phyloP scores from a whole-genome alignment of 1,140 invertebrate genomes.

The Ceratosolen solmsi region DNA sequence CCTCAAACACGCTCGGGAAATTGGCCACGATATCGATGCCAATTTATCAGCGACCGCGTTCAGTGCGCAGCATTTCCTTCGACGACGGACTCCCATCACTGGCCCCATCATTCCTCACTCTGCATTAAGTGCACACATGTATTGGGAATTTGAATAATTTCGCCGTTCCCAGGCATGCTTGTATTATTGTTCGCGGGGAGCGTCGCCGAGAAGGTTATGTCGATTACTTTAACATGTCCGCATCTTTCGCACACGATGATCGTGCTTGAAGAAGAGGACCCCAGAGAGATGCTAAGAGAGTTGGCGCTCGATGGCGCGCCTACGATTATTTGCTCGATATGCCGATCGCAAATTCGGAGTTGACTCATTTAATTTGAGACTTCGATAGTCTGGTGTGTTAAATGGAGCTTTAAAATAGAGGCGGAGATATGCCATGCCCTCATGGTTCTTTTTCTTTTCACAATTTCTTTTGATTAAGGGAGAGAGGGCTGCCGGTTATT shows the following conservation, averaged over 20 bases:
- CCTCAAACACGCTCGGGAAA: constrained; percentile 67
- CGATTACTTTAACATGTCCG: constrained; percentile 61
- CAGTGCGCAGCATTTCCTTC: neutral
- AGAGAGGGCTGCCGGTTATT: too few species aligned
- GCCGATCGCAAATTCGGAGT: neutral
- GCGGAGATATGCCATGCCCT: neutral
- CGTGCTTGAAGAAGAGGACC: neutral
- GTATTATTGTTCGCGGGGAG: constrained; percentile 55
- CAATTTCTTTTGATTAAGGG: neutral
- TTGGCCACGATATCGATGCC: constrained; percentile 66
- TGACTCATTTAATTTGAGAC: constrained; percentile 14
- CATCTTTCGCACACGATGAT: neutral
- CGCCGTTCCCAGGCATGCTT: constrained; percentile 66
- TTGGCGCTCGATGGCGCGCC: neutral
- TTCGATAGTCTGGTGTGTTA: neutral
- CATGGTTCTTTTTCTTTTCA: neutral
- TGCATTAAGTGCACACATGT: neutral
- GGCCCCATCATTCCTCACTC: neutral
- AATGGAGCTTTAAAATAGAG: neutral
- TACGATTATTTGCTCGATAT: neutral
- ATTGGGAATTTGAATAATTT: constrained; percentile 68
- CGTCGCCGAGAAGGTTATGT: constrained; percentile 63
- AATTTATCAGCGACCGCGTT: constrained; percentile 63
- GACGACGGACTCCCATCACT: neutral
- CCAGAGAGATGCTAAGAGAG: constrained; percentile 5